These are phyloP conservation scores for Struthio camelus DNA, from an alignment of 2,113 vertebrate species.

Conservation along the genomic window DNA sequence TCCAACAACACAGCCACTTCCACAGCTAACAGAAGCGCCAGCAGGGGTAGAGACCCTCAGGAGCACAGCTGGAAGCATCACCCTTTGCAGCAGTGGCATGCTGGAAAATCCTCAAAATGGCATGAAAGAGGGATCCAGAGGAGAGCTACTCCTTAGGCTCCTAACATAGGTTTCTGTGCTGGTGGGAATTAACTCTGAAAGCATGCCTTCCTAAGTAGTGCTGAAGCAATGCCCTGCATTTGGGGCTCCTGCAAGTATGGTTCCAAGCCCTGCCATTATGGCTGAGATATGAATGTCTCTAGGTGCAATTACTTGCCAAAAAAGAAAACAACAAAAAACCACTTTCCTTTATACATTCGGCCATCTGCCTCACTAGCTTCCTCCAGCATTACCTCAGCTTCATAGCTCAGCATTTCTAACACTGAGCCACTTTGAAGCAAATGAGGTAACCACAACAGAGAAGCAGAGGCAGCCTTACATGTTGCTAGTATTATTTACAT, in stretches of 20 bases:
- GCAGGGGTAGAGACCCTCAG: neutral
- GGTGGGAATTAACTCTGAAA: neutral
- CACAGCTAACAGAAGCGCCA: neutral
- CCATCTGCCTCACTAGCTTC: neutral
- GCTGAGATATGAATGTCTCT: neutral
- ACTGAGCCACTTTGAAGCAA: neutral
- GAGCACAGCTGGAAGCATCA: neutral
- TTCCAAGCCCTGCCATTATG: neutral
- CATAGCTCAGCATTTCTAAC: neutral
- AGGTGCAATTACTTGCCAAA: neutral
- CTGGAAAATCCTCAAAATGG: neutral
- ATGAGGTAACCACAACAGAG: neutral
- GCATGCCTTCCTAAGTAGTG: fast-evolving
- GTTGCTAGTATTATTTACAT: neutral
- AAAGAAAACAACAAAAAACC: neutral
- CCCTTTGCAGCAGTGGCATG: neutral
- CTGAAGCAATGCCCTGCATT: neutral
- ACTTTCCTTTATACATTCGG: neutral
- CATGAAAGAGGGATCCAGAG: neutral
- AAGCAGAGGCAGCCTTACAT: neutral
- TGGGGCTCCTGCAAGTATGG: neutral
- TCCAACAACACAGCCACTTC: too few species aligned
- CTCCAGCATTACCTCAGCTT: neutral
- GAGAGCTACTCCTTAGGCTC: neutral
- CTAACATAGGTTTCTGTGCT: neutral